Percentiles rank a stretch among this genome's conserved stretches.
phyloP scores from a whole-genome alignment of 2,113 vertebrate genomes.

The Hystrix brachyura region DNA sequence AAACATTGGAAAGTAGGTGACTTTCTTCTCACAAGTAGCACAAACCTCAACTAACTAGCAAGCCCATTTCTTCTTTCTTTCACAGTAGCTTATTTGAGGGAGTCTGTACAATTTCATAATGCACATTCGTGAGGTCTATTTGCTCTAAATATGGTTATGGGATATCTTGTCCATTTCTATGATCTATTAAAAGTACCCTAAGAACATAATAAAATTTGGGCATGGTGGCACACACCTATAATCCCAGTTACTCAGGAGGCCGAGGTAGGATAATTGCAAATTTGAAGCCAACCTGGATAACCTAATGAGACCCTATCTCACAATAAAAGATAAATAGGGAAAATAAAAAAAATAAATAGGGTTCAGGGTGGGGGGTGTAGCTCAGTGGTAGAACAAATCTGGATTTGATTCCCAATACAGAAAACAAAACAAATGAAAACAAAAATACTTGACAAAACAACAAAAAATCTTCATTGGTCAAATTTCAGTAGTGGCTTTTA shows the following conservation, averaged over 20 bases:
- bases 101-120: background rate
- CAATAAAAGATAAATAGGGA: background rate
- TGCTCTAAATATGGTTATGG: background rate
- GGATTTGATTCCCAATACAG: background rate
- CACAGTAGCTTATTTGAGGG: background rate
- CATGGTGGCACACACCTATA: background rate
- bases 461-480: background rate
- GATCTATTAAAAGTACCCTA: conserved; percentile 28
- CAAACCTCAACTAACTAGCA: background rate
- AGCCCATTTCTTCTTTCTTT: background rate
- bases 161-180: background rate
- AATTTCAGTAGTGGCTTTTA: conserved; percentile 2
- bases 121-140: background rate
- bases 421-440: background rate
- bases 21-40: background rate
- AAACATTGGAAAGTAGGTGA: background rate
- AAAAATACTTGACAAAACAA: background rate
- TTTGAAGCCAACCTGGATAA: background rate
- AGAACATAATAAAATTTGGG: background rate
- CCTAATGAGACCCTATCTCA: background rate
- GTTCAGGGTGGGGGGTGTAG: background rate
- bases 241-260: background rate
- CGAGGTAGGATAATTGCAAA: background rate
- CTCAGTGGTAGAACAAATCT: background rate
- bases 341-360: background rate